Evolutionary conservation across 2,113 vertebrate species (phyloP), one percentile per base, ranked within the genome.

Genomic region (Chrysochloris asiatica): DNA sequence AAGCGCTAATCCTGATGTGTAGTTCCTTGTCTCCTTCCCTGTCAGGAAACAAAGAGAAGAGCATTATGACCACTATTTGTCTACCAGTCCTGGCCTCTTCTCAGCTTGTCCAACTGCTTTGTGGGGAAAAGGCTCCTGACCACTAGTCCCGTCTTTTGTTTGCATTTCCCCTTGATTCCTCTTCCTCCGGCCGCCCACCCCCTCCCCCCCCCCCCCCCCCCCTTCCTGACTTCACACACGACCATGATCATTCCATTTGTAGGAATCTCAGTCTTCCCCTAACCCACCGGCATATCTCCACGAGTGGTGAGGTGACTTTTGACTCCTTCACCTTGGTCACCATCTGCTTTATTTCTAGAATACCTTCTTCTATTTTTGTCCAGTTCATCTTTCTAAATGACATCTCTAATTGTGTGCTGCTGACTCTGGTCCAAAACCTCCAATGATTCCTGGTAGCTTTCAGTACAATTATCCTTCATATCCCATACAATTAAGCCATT

Each of bases 251-350:
- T n/a, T n/a, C n/a, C n/a, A n/a, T n/a, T n/a, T n/a, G n/a, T n/a
- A n/a, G n/a, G n/a, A n/a, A n/a, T n/a, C n/a, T n/a, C n/a, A n/a
- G n/a, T n/a, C n/a, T n/a, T n/a, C n/a, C n/a, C n/a, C n/a, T n/a
- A n/a, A n/a, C n/a, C 59, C 59, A 28, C 59, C 4, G 26, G 43
- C 52, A 6, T n/a, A 52, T 36, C 17, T 21, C 17, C 26, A n/a
- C n/a, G 10, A 4, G 4, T 4, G 6, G 7, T 22, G 30, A 41
- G 4, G 6, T 30, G 2, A 7, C 28, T 36, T 36, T 1, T 12
- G 8, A 54, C 9, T 8, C 54, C 13, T 45, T 30, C 38, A 12
- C 45, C 38, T 4, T 19, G 26, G 22, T 24, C 77, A 24, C 76
- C 30, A 8, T 36, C 6, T 8, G 0, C 17, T 63, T 50, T 38